Evolutionary conservation across 2,797 vertebrate species (phyloP).

Genomic region (Microtus californicus): DNA sequence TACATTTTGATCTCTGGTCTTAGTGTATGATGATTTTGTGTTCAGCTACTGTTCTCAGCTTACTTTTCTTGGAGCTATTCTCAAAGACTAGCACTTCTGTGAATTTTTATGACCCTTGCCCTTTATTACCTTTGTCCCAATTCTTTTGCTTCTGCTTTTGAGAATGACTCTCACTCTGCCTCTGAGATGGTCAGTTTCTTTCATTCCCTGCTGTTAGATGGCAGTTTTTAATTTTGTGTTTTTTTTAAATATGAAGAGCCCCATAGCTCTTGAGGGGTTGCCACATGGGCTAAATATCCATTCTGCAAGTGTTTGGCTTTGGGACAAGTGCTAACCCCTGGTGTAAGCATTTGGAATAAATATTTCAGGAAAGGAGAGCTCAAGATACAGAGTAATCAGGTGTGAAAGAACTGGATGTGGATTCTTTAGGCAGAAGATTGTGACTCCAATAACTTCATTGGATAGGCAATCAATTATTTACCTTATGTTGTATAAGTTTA

Average conservation of each 20-base stretch:
- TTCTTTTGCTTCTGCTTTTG: constrained; percentile 54
- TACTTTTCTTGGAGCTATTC: constrained; percentile 21
- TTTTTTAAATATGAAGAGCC: background rate
- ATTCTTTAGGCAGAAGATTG: constrained; percentile 42
- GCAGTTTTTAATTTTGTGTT: background rate
- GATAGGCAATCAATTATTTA: constrained; percentile 35
- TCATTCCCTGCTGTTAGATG: background rate
- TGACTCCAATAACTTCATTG: background rate
- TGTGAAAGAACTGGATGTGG: background rate
- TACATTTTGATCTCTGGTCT: constrained; percentile 19
- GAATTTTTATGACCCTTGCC: constrained; percentile 16
- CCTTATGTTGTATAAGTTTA: constrained; percentile 34
- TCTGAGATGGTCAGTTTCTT: constrained; percentile 43
- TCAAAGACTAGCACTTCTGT: background rate
- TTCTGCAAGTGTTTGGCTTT: constrained; percentile 5
- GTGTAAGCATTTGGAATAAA: constrained; percentile 22
- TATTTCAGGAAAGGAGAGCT: constrained; percentile 1
- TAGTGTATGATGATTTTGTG: constrained; percentile 29
- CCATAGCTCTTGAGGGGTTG: background rate
- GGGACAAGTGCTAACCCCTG: background rate
- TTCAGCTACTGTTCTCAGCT: constrained; percentile 21
- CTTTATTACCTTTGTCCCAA: constrained; percentile 1
- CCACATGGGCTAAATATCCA: background rate
- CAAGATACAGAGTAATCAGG: background rate
- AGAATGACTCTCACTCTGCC: background rate